Base-by-base conservation (phyloP, 2,113 vertebrate species). In the Epinephelus fuscoguttatus region DNA sequence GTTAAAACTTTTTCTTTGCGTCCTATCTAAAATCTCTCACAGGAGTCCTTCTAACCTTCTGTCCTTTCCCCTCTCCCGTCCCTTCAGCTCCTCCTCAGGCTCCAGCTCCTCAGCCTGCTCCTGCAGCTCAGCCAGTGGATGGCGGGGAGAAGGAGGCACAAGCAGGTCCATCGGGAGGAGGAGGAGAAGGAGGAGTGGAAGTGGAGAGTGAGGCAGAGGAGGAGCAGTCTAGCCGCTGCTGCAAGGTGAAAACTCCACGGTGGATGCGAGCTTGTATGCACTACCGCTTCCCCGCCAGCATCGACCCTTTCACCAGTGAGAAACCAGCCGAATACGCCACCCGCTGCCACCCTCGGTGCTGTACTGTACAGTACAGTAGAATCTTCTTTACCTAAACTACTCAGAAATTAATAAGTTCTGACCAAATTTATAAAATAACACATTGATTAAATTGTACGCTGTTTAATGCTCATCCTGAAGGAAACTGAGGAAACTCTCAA, bases 241-340 rank as follows among this genome's bases (percentile, higher is more conserved):
- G 96, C 91, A 95, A 92, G 6, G 95, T 97, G 93, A 97, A 96
- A 84, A 42, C 37, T 61, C 90, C 19, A 12, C 95, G 95, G 27
- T 96, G 95, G 94, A 76, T 96, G 23, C 45, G 47, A 37, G 90
- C 18, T 12, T 91, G 96, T 91, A 86, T 91, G 69, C 95, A 74
- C 59, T 96, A 90, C 88, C 91, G 8, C 70, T 96, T 99, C 89
- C 98, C 98, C 40, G 91, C 96, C 92, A 99, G 97, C 95, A 99
- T 99, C 3, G 98, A 99, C 92, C 97, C 98, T 0, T 96, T 98
- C 70, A 98, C 97, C 92, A 98, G 98, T 99, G 93, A 98, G 97
- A 89, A 75, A 55, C 79, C 81, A 25, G 40, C 70, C 61, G 60
- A 42, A 21, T 23, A 42, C n/a, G 0, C 61, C 67, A 21, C 63